phyloP scores from a whole-genome alignment of 2,797 vertebrate genomes.

The Coendou prehensilis region DNA sequence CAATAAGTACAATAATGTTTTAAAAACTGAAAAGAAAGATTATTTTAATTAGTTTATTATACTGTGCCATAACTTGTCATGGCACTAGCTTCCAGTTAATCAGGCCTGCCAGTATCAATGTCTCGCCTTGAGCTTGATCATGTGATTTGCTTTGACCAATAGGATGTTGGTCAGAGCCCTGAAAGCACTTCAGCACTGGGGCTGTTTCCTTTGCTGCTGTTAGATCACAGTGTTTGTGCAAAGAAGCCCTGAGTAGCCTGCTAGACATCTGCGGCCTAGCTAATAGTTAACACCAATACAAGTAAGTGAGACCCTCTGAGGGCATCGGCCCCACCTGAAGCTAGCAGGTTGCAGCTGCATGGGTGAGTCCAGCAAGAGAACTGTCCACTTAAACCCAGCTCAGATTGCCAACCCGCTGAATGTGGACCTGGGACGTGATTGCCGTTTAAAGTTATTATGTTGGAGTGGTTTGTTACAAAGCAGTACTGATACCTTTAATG shows the following conservation, averaged over 20 bases:
- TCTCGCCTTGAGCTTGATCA: background rate
- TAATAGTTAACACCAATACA: background rate
- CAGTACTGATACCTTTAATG: background rate
- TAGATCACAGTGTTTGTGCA: background rate
- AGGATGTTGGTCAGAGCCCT: background rate
- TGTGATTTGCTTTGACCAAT: background rate
- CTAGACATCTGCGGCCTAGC: background rate
- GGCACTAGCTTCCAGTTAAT: background rate
- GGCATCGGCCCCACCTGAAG: background rate
- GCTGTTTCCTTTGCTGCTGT: conserved; percentile 8
- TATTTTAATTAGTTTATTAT: conserved; percentile 45
- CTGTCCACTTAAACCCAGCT: background rate
- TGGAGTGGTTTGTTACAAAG: background rate
- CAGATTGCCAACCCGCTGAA: background rate
- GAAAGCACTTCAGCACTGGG: background rate
- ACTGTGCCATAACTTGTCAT: background rate
- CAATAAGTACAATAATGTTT: conserved; percentile 5
- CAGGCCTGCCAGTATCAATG: background rate
- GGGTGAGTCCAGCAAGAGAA: background rate
- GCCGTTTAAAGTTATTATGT: background rate
- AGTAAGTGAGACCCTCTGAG: background rate
- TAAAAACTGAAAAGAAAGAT: conserved; percentile 54
- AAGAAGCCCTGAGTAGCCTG: background rate
- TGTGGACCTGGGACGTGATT: background rate
- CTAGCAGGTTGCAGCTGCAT: background rate